Evolutionary conservation across 2,888 invertebrate species (phyloP).

Genomic region (Tenthredo distinguenda): DNA sequence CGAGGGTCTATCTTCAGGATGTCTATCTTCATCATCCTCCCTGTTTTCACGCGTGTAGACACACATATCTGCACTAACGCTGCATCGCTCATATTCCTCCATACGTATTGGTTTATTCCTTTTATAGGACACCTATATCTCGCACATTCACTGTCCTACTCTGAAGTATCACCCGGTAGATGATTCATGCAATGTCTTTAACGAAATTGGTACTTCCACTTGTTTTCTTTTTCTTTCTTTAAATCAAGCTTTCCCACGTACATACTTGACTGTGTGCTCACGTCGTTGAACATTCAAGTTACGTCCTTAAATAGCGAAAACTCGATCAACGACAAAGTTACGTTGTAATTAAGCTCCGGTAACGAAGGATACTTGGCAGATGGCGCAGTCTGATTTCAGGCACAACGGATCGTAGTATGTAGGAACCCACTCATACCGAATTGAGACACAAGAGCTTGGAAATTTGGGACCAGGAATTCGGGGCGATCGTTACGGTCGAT

Average conservation of each 20-base stretch:
- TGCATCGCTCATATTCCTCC: not conserved
- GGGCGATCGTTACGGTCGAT: constrained; percentile 27
- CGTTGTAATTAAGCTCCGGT: constrained; percentile 34
- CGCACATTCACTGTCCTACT: not conserved
- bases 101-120: not conserved
- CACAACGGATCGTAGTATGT: constrained; percentile 18
- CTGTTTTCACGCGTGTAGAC: not conserved
- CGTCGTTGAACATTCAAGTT: not conserved
- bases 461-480: constrained; percentile 27
- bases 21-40: constrained; percentile 31
- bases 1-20: constrained; percentile 23
- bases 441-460: constrained; percentile 19
- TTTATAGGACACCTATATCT: not conserved
- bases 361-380: constrained; percentile 26
- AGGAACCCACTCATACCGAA: not conserved
- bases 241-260: not conserved
- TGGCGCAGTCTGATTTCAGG: constrained; percentile 26
- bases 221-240: not conserved
- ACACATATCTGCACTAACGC: not conserved
- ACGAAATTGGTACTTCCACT: not conserved
- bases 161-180: not conserved
- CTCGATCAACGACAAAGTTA: constrained; percentile 16
- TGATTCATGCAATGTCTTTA: not conserved
- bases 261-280: too few species aligned
- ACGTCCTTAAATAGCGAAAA: not conserved